These are phyloP conservation scores for Euura lappo DNA, from an alignment of 1,140 invertebrate genomes.

Conservation along the genomic window DNA sequence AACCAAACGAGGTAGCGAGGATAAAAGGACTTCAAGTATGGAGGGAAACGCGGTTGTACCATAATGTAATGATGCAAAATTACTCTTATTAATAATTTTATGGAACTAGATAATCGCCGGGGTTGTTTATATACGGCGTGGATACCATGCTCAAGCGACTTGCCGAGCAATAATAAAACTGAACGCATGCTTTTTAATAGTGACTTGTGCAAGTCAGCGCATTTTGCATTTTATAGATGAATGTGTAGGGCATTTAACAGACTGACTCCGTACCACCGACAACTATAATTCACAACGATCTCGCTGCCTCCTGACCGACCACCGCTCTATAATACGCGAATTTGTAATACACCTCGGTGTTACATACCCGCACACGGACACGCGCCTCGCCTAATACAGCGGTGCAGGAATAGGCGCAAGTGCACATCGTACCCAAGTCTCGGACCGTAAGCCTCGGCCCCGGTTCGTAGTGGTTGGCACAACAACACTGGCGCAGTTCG, in stretches of 20 bases:
- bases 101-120: conserved; percentile 33
- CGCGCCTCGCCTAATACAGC: too few species aligned
- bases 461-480: too few species aligned
- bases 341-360: too few species aligned
- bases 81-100: conserved; percentile 39
- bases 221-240: conserved; percentile 4
- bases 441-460: too few species aligned
- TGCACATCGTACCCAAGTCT: too few species aligned
- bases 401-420: too few species aligned
- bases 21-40: too few species aligned
- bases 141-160: not conserved
- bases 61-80: conserved; percentile 13
- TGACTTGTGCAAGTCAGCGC: not conserved
- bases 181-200: conserved; percentile 2
- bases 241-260: not conserved
- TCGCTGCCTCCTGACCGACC: not conserved
- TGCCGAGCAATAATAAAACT: not conserved
- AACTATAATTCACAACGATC: conserved; percentile 5
- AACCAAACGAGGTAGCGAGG: too few species aligned
- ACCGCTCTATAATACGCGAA: not conserved
- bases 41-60: too few species aligned
- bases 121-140: too few species aligned
- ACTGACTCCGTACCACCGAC: not conserved
- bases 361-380: too few species aligned
- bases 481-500: not conserved